A percentile compares a stretch with the other conserved stretches of the same genome.
Conservation (phyloP, 2,113 vertebrate genomes). For the Phocoena sinus region DNA sequence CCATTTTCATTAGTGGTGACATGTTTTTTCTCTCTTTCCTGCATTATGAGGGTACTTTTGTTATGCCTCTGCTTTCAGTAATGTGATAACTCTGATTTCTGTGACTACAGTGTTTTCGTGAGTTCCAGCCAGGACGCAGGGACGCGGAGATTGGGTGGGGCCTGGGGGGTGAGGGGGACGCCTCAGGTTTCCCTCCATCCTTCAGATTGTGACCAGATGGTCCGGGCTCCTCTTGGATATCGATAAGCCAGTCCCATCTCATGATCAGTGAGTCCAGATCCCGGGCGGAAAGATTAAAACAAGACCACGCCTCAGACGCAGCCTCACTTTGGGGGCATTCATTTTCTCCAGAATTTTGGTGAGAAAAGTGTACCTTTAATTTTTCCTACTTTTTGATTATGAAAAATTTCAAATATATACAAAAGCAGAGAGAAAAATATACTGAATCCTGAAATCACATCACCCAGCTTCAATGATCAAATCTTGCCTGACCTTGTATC, state of each 20-base stretch:
- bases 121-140: no score
- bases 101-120: no score
- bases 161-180: no score
- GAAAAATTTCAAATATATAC: neutral
- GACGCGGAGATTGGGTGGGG: no score
- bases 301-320: no score
- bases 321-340: neutral
- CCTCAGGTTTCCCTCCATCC: no score
- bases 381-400: neutral
- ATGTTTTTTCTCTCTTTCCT: neutral
- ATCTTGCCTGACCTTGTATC: no score
- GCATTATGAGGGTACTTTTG: neutral
- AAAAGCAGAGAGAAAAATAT: neutral
- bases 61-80: neutral
- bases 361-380: neutral
- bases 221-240: no score
- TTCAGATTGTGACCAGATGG: no score
- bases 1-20: rapidly evolving
- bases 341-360: neutral
- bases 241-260: no score
- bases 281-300: no score
- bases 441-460: rapidly evolving
- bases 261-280: no score
- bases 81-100: neutral
- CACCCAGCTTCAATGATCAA: neutral